A percentile compares a stretch with the other conserved stretches of the same genome.
Conservation (phyloP, 1,140 invertebrate species). For the Aporrectodea caliginosa region DNA sequence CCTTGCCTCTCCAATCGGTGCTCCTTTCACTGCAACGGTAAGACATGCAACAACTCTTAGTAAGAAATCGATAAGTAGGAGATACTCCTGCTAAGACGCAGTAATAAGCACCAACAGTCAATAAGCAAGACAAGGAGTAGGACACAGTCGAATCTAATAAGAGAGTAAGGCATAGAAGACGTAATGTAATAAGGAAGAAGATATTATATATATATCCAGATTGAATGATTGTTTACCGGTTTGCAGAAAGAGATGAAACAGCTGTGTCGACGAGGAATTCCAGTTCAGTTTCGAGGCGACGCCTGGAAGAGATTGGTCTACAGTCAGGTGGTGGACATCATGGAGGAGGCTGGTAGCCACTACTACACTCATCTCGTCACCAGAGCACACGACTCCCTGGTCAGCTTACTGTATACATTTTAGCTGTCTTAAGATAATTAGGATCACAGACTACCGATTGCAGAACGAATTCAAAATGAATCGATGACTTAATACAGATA, state of each 20-base stretch:
- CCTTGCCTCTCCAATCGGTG: background rate
- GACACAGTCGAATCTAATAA: background rate
- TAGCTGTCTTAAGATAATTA: no score
- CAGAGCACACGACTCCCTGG: conserved; percentile 54
- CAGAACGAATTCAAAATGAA: no score
- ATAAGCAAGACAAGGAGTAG: background rate
- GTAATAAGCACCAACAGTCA: background rate
- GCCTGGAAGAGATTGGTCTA: conserved; percentile 58
- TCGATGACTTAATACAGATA: no score
- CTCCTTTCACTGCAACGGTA: background rate
- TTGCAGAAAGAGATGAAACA: conserved; percentile 51
- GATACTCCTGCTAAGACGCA: no score
- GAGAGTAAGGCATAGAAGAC: background rate
- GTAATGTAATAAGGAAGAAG: background rate
- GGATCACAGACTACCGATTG: no score
- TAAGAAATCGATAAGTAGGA: no score
- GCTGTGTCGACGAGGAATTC: conserved; percentile 57
- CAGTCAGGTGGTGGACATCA: conserved; percentile 54
- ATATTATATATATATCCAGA: conserved; percentile 1
- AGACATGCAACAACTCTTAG: no score
- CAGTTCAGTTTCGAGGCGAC: conserved; percentile 52
- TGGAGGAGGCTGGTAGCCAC: conserved; percentile 56
- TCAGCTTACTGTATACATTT: no score
- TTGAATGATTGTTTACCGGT: no score
- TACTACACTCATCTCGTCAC: conserved; percentile 59